Evolutionary conservation across 2,113 vertebrate species (phyloP), one percentile per base, ranked within the genome.

Genomic region (Mormyrus lacerda): DNA sequence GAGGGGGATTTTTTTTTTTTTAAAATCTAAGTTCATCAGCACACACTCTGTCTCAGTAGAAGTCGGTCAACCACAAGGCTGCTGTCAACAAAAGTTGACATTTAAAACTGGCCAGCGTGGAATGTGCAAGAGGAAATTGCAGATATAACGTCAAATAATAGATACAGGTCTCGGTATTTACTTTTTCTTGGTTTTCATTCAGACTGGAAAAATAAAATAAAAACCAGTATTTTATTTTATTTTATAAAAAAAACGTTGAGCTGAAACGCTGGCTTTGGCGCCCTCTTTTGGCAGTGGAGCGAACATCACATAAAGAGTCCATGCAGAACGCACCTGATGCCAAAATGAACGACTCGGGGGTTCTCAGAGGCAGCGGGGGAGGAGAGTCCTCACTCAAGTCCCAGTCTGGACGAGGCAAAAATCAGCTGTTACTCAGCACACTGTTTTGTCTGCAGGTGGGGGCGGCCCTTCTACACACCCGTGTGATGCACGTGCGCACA

Each of bases 331-430:
- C 95, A 95, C 98, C 97, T 96, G 96, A 96, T 94, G 97, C 97
- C 96, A 99, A 93, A 55, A 97, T 95, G 96, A 98, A 98, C 91
- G 97, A 99, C 92, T 98, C 97, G 51, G 97, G 97, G 91, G 97
- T 99, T 95, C 98, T 97, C 94, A 96, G 96, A 88, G 98, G 98
- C 91, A 99, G 96, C 0, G 97, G 97, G 93, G 98, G 97, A 94
- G 97, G 97, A 87, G 95, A 97, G 91, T 97, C 97, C 91, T 98
- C 97, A 94, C 93, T 96, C 94, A 91, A 91, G 94, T 96, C 97
- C 94, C 95, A 95, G 96, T 97, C 97, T 98, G 96, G 94, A 96
- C 94, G 93, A 95, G 95, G 97, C 93, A 93, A 95, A 93, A 95
- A 79, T 89, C 95, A 92, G 53, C 45, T 44, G 61, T 91, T 89